These are phyloP conservation scores for Eublepharis macularius DNA, from an alignment of 2,113 vertebrate genomes.

Conservation along the genomic window DNA sequence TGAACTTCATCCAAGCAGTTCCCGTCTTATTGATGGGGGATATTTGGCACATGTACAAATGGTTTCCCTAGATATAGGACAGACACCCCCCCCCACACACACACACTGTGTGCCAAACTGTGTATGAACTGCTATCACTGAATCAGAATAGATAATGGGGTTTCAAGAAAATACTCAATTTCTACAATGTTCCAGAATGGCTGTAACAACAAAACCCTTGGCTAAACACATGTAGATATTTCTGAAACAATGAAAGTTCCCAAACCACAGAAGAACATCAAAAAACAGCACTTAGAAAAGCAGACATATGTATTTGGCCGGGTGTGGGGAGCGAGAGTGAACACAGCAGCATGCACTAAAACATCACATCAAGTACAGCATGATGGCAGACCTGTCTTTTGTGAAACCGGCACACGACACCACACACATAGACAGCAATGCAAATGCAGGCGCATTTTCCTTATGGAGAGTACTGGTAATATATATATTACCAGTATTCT, in stretches of 20 bases:
- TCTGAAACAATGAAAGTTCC: neutral
- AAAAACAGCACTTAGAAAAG: slow-evolving; percentile 8
- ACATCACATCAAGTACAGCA: neutral
- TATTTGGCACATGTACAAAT: neutral
- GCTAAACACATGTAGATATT: neutral
- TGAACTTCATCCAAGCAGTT: neutral
- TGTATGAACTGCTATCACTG: neutral
- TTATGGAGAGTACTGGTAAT: too few species aligned
- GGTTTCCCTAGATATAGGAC: neutral
- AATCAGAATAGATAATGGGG: neutral
- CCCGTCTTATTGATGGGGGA: neutral
- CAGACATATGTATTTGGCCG: neutral
- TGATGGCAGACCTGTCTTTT: neutral
- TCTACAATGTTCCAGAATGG: neutral
- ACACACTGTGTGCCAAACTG: too few species aligned
- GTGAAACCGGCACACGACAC: neutral
- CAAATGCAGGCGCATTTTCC: neutral
- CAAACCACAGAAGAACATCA: rapidly evolving
- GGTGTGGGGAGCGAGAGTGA: neutral
- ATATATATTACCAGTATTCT: too few species aligned
- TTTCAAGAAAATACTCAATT: neutral
- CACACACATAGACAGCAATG: neutral
- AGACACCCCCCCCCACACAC: too few species aligned
- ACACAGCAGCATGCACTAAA: neutral
- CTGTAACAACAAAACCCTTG: neutral